phyloP scores from a whole-genome alignment of 2,888 invertebrate genomes.

The Artemia sp. region DNA sequence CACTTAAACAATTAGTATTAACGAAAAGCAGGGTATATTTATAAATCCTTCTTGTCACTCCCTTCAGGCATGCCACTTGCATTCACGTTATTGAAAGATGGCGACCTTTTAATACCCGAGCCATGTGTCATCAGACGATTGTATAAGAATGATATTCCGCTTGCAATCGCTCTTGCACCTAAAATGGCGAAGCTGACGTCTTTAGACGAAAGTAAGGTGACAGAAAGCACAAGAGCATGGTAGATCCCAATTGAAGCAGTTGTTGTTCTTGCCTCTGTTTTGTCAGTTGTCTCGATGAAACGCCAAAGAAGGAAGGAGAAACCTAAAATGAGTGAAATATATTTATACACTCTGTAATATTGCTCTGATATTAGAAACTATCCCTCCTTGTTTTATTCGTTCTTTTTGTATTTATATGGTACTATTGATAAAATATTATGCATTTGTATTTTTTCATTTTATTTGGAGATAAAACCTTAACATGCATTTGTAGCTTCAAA shows the following conservation, averaged over 20 bases:
- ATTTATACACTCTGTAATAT: too few species aligned
- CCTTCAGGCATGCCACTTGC: neutral
- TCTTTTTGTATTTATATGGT: too few species aligned
- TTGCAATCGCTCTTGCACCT: neutral
- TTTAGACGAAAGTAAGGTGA: neutral
- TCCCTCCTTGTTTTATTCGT: too few species aligned
- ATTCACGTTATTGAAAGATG: neutral
- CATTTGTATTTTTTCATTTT: too few species aligned
- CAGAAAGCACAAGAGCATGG: conserved; percentile 4
- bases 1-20: too few species aligned
- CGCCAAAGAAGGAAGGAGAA: conserved; percentile 1
- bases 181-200: neutral
- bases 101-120: conserved; percentile 1
- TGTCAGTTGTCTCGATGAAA: conserved; percentile 1
- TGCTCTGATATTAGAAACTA: too few species aligned
- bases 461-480: too few species aligned
- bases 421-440: too few species aligned
- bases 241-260: neutral
- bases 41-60: too few species aligned
- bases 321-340: neutral
- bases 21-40: too few species aligned
- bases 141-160: neutral
- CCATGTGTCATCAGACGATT: neutral
- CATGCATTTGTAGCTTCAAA: too few species aligned
- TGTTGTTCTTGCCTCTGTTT: conserved; percentile 7